Evolutionary conservation across 1,140 invertebrate species (phyloP), one percentile per base, ranked within the genome.

Genomic region (Oreohelix idahoensis): DNA sequence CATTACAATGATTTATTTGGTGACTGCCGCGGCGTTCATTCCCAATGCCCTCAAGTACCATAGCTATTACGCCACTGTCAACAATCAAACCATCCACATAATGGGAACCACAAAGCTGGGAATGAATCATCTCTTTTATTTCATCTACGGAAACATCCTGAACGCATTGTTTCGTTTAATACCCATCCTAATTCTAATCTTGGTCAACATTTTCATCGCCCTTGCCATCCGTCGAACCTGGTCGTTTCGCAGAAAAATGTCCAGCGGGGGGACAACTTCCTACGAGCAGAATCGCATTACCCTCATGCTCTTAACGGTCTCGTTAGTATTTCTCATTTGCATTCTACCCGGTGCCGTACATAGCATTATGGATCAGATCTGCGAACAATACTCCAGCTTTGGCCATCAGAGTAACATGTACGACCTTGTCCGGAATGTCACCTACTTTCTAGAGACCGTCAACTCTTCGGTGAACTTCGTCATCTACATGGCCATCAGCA

Each of bases 381-480:
- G 51, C 73, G 58, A 79, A 73, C 73, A 85, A 17, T 91, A 91
- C 78, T 86, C 86, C 0, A 75, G 84, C 35, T 70, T 86, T 51
- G 88, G 89, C 20, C 71, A 84, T 26, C 63, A 84, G 38, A 76
- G 81, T 38, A 88, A 90, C 82, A 78, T 89, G 29, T 88, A 87
- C 82, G 77, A 83, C 49, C 84, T 85, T n/a, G 73, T 91, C 17
- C 86, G 87, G 8, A 86, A 82, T 45, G 83, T 89, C 13, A 89
- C 88, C 1, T 91, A 87, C 76, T 86, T 89, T 36, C 81, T 90
- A 32, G 90, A 91, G 75, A 90, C 89, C 0, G 51, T 89, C 17
- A 91, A 90, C 73, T 91, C 89, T 11, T 89, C 90, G 1, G 83
- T 91, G 5, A 91, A 91, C 80, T 91, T 91, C 35, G 79, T 91